These are phyloP conservation scores for Troides aeacus DNA, from an alignment of 2,888 invertebrate species.

Conservation along the genomic window DNA sequence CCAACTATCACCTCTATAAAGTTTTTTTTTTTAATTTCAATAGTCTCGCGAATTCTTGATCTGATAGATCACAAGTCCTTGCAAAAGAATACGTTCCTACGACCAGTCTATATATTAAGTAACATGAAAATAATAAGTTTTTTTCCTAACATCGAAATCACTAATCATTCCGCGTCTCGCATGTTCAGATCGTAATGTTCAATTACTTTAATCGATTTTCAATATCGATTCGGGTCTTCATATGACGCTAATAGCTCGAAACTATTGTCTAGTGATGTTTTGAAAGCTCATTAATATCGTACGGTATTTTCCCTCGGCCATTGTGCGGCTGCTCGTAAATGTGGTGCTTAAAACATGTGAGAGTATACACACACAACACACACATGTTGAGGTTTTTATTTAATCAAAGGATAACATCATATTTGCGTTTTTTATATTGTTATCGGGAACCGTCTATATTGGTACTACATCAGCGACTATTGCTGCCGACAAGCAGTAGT, in stretches of 20 bases:
- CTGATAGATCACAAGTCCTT: too few species aligned
- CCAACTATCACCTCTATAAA: too few species aligned
- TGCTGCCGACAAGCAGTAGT: too few species aligned
- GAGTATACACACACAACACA: neutral
- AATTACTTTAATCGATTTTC: constrained; percentile 26
- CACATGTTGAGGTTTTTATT: neutral
- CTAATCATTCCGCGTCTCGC: neutral
- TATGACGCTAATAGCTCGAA: constrained; percentile 25
- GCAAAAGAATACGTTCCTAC: too few species aligned
- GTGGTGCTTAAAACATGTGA: neutral
- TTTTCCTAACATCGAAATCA: neutral
- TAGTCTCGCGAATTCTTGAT: too few species aligned
- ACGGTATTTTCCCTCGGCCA: constrained; percentile 23
- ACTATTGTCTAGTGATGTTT: constrained; percentile 29
- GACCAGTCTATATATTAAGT: neutral
- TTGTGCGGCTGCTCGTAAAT: constrained; percentile 19
- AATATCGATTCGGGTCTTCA: constrained; percentile 14
- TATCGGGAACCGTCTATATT: too few species aligned
- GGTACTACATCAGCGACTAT: too few species aligned
- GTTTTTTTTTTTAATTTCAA: too few species aligned
- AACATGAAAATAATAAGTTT: neutral
- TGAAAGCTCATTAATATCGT: constrained; percentile 29
- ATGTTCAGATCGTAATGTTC: constrained; percentile 10
- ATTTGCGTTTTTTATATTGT: neutral
- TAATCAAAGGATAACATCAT: neutral